Conservation (phyloP, 2,888 invertebrate species). For the Rhaphigaster nebulosa region DNA sequence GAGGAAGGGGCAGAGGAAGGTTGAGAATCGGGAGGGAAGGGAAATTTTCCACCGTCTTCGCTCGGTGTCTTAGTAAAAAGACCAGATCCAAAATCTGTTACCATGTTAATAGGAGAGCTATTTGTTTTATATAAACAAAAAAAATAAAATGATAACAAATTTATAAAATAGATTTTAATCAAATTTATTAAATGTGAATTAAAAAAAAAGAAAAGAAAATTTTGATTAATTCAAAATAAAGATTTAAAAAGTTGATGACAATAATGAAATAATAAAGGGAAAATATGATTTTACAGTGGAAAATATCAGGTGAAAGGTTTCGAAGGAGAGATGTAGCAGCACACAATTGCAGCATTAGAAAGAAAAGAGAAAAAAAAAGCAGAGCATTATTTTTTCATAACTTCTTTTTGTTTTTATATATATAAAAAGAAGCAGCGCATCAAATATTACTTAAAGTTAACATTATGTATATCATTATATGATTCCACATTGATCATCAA, state of each 20-base stretch:
- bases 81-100: conserved; percentile 94
- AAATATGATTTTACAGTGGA: conserved; percentile 50
- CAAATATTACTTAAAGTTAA: conserved; percentile 14
- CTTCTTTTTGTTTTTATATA: background rate
- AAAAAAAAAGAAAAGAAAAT: background rate
- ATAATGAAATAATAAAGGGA: background rate
- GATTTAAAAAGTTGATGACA: background rate
- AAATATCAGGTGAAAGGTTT: conserved; percentile 55
- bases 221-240: background rate
- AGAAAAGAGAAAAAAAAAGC: conserved; percentile 60
- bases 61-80: conserved; percentile 92
- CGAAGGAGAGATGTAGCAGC: conserved; percentile 57
- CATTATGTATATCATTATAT: background rate
- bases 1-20: conserved; percentile 72
- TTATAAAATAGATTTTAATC: background rate
- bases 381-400: conserved; percentile 36
- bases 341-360: conserved; percentile 60
- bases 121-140: background rate
- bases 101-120: conserved; percentile 94
- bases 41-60: conserved; percentile 84
- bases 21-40: conserved; percentile 74
- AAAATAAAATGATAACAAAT: background rate
- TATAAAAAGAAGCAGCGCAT: conserved; percentile 43
- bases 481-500: background rate
- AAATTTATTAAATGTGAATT: background rate